Conservation (phyloP, 2,113 vertebrate species). For the Osmerus eperlanus region DNA sequence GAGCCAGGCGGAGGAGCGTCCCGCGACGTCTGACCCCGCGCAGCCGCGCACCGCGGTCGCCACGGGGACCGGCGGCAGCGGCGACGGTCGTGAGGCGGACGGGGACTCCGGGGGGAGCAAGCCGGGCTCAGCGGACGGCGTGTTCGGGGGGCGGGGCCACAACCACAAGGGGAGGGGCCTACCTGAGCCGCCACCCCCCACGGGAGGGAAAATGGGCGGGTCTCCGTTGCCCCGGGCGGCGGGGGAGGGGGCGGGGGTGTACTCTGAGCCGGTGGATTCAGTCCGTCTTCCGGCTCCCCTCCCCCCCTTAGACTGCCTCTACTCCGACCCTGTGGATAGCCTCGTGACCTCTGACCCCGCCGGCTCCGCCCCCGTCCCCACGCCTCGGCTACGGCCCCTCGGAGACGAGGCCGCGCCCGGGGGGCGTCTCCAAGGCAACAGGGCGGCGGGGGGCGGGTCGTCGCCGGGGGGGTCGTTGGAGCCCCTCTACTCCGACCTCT, state of each 20-base stretch:
- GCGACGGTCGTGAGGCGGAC: slow-evolving; percentile 64
- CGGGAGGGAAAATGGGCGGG: slow-evolving; percentile 37
- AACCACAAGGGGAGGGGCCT: slow-evolving; percentile 72
- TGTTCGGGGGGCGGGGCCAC: slow-evolving; percentile 57
- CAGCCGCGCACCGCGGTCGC: slow-evolving; percentile 62
- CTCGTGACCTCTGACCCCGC: slow-evolving; percentile 55
- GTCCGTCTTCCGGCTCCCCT: slow-evolving; percentile 64
- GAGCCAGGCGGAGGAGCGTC: slow-evolving; percentile 73
- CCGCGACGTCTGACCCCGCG: slow-evolving; percentile 47
- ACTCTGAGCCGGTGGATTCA: slow-evolving; percentile 88
- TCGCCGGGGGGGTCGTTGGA: slow-evolving; percentile 29
- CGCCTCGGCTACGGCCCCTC: slow-evolving; percentile 51
- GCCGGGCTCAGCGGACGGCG: slow-evolving; percentile 64
- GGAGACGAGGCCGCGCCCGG: slow-evolving; percentile 47
- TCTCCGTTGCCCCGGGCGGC: slow-evolving; percentile 22
- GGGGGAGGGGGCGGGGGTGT: slow-evolving; percentile 68
- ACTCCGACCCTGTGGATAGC: slow-evolving; percentile 89
- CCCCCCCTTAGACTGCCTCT: slow-evolving; percentile 72
- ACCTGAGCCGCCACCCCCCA: slow-evolving; percentile 74
- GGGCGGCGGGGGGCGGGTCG: slow-evolving; percentile 4
- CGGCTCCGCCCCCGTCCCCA: slow-evolving; percentile 32
- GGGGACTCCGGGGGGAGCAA: slow-evolving; percentile 75
- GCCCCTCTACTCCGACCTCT: slow-evolving; percentile 68
- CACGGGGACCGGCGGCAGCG: slow-evolving; percentile 46
- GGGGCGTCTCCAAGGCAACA: slow-evolving; percentile 24